Conservation (phyloP, 2,888 invertebrate species). For the Gymnocheta viridis region DNA sequence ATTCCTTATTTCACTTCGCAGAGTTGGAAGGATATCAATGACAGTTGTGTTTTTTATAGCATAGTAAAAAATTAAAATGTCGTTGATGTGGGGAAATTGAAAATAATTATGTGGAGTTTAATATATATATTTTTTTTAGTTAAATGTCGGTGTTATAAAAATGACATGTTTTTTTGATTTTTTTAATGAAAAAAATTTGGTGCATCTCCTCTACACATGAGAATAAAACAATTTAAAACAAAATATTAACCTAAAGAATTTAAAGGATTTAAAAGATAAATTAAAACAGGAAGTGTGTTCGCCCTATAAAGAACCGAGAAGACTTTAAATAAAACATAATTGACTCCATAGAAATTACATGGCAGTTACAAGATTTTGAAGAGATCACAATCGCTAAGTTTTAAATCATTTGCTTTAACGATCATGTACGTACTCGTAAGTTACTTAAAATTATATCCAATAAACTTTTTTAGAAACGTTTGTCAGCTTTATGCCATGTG, state of each 20-base stretch:
- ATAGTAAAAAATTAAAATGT: slow-evolving; percentile 19
- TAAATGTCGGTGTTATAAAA: slow-evolving; percentile 37
- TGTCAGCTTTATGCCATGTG: too few species aligned
- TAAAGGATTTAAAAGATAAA: slow-evolving; percentile 36
- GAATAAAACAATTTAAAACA: slow-evolving; percentile 10
- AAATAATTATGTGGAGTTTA: slow-evolving; percentile 35
- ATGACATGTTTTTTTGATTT: slow-evolving; percentile 45
- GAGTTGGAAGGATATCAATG: slow-evolving; percentile 56
- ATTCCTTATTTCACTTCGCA: slow-evolving; percentile 41
- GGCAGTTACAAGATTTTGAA: too few species aligned
- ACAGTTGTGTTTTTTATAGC: slow-evolving; percentile 48
- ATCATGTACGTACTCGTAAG: too few species aligned
- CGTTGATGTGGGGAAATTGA: slow-evolving; percentile 57
- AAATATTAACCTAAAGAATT: slow-evolving; percentile 11
- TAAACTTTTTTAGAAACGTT: too few species aligned
- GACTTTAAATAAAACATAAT: neutral
- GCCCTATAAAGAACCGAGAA: neutral
- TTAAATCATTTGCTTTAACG: too few species aligned
- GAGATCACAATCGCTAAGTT: too few species aligned
- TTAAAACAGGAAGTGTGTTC: slow-evolving; percentile 34
- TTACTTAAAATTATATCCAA: too few species aligned
- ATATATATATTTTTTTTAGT: neutral
- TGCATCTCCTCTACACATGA: slow-evolving; percentile 19
- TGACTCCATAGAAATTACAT: too few species aligned
- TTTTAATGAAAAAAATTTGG: neutral